Percentiles rank a stretch among this genome's conserved stretches.
Evolutionary conservation across 2,888 invertebrate species (phyloP).

Genomic region (Cerastoderma edule): DNA sequence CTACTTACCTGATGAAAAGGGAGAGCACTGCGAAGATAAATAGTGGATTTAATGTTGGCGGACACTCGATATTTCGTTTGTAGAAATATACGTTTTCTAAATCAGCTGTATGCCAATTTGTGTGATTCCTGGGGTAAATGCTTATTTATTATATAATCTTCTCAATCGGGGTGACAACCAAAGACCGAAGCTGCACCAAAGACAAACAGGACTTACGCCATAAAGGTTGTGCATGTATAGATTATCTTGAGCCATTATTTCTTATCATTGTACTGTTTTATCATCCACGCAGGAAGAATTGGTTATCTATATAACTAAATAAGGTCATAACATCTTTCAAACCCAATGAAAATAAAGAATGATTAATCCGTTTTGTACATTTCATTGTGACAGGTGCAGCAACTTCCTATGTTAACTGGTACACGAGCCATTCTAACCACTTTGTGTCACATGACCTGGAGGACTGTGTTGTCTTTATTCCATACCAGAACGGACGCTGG

Average conservation of each 20-base stretch:
- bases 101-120: too few relatives aligned
- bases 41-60: background rate
- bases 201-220: too few relatives aligned
- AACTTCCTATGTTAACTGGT: constrained; percentile 13
- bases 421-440: constrained; percentile 5
- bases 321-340: too few relatives aligned
- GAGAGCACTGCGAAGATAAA: background rate
- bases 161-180: too few relatives aligned
- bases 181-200: too few relatives aligned
- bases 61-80: too few relatives aligned
- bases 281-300: background rate
- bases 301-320: background rate
- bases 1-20: background rate
- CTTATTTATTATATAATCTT: too few relatives aligned
- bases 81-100: too few relatives aligned
- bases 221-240: background rate
- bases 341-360: too few relatives aligned
- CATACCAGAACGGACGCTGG: constrained; percentile 25
- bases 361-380: background rate
- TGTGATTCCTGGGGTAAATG: too few relatives aligned
- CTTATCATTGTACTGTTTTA: background rate
- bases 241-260: background rate
- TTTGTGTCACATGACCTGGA: constrained; percentile 14
- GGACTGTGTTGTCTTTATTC: constrained; percentile 22
- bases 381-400: constrained; percentile 1